Evolutionary conservation across 2,113 vertebrate genomes (phyloP).

Genomic region (Oreochromis tanganicae): DNA sequence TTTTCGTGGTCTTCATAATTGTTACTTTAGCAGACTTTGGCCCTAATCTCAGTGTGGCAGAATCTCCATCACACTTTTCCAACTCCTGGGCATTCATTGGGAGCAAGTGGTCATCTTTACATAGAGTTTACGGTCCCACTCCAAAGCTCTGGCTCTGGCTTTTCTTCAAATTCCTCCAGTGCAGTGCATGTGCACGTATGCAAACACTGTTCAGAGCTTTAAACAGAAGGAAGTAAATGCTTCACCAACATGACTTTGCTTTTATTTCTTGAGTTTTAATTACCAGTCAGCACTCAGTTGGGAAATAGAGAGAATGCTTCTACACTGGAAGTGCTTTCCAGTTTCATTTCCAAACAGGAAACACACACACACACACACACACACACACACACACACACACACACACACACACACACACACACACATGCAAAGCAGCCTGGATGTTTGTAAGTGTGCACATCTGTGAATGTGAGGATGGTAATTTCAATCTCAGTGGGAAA

Average conservation of each 20-base stretch:
- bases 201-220: background rate
- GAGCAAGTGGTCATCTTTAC: background rate
- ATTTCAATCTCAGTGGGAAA: conserved; percentile 2
- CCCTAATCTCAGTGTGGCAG: background rate
- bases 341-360: background rate
- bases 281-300: background rate
- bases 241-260: background rate
- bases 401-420: no score
- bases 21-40: background rate
- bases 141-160: background rate
- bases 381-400: background rate
- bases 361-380: background rate
- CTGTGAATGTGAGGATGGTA: background rate
- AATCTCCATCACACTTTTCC: background rate
- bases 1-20: background rate
- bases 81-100: background rate
- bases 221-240: background rate
- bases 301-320: background rate
- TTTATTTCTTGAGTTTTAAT: conserved; percentile 9
- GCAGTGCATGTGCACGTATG: background rate
- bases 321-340: background rate
- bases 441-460: background rate
- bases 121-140: background rate
- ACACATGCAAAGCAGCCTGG: background rate
- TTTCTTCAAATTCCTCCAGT: background rate